Evolutionary conservation across 2,113 vertebrate species (phyloP), one percentile per base, ranked within the genome.

Genomic region (Anser brachyrhynchus): DNA sequence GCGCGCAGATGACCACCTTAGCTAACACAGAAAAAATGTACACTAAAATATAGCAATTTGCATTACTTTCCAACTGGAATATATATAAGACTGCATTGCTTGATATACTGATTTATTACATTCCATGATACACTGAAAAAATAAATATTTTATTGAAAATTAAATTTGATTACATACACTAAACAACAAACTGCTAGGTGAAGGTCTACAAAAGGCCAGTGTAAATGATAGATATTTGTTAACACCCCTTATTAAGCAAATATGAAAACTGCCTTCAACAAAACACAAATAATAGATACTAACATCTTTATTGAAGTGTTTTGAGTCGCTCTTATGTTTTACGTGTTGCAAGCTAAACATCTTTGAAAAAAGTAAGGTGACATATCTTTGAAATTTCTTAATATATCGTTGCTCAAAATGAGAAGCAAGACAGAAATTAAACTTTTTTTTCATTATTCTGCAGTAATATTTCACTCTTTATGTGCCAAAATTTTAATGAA

Each of bases 181-280:
- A 31, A 29, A 71, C 95, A 54, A 74, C 80, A 95, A 94, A 87
- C 23, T 91, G 74, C 92, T 69, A 78, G 5, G 11, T 52, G 58
- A 59, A 87, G 55, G 37, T 66, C 43, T 93, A 12, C 87, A 80
- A 57, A 84, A 69, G 58, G 43, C 59, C 70, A 70, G 41, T 94
- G 62, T 92, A 97, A 84, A 89, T 90, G 9, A 80, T 83, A 46
- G 80, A 37, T 65, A 71, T 92, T 89, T 79, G 51, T 94, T 94
- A 74, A 87, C 89, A 93, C 70, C 61, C 70, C 11, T 89, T 84
- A 71, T 95, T 31, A 81, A 57, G 44, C 43, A 44, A 65, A 91
- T 95, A 92, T 66, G 51, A 96, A 97, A 97, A 96, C 92, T 93
- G 52, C 85, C 70, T 96, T 92, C 37, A 71, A 96, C 73, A 90